phyloP scores from a whole-genome alignment of 2,797 vertebrate species.

The Eurystomus glaucurus region DNA sequence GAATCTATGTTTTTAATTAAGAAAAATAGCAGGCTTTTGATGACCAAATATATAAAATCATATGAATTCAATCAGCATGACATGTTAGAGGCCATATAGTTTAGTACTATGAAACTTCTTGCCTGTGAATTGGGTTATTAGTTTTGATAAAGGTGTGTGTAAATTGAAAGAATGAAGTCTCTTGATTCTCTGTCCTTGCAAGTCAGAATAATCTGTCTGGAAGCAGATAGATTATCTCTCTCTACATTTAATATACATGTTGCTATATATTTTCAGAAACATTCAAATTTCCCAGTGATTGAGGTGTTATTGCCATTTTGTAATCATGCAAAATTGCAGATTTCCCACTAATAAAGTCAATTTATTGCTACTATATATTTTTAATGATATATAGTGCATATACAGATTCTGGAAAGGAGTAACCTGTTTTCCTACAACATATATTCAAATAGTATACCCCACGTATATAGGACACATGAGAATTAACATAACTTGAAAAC shows the following conservation, averaged over 20 bases:
- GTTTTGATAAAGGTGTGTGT: constrained; percentile 22
- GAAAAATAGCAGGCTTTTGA: constrained; percentile 30
- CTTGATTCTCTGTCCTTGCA: not conserved
- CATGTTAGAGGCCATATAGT: not conserved
- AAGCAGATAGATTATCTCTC: not conserved
- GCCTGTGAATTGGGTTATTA: constrained; percentile 17
- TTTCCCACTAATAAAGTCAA: not conserved
- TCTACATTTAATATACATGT: not conserved
- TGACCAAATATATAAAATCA: constrained; percentile 18
- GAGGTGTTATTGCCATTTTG: not conserved
- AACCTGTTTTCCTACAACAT: not conserved
- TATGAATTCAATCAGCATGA: constrained; percentile 15
- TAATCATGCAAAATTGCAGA: not conserved
- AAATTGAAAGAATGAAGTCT: constrained; percentile 15
- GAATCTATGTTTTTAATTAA: constrained; percentile 59
- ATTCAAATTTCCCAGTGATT: not conserved
- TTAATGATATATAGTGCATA: not conserved
- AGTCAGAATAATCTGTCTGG: constrained; percentile 5
- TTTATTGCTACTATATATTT: not conserved
- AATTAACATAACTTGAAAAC: not conserved
- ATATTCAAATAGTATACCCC: not conserved
- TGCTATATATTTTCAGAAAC: constrained; percentile 9
- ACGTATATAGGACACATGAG: not conserved
- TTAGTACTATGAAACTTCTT: constrained; percentile 13
- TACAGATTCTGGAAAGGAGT: not conserved